phyloP scores from a whole-genome alignment of 2,113 vertebrate genomes.

The human region GRCh38 chr1:26012501-26013000 shows the following conservation, averaged over 20 bases:
- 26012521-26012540: no score
- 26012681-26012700: background rate
- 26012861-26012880: background rate
- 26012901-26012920: background rate
- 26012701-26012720: background rate
- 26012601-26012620: background rate
- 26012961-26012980: constrained; percentile 47
- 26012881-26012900: background rate
- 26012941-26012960: constrained; percentile 52
- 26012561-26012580: no score
- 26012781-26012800: background rate
- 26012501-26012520: no score
- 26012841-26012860: background rate
- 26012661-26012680: background rate
- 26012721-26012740: background rate
- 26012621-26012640: background rate
- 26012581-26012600: no score
- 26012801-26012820: background rate
- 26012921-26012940: constrained; percentile 47
- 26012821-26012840: background rate
- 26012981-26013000: constrained; percentile 55
- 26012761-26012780: background rate
- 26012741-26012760: background rate
- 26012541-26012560: no score
- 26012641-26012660: background rate